phyloP scores from a whole-genome alignment of 2,888 invertebrate species.

The Pristionchus maxplancki region DNA sequence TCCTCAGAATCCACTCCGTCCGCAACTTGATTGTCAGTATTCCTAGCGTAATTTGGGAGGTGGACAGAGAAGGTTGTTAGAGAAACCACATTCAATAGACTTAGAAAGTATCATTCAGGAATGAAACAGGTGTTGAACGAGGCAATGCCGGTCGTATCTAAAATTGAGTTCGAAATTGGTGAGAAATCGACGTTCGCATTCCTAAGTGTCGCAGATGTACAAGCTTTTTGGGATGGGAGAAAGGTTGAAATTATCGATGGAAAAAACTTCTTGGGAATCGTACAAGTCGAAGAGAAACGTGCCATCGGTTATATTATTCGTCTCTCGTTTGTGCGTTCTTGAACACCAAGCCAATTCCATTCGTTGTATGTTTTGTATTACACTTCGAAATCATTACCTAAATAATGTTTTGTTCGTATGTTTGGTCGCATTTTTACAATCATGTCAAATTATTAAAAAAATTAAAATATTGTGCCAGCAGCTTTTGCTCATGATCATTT shows the following conservation, averaged over 20 bases:
- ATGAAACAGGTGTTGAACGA: background rate
- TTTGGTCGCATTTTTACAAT: too few species aligned
- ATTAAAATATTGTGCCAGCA: too few species aligned
- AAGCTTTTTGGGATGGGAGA: background rate
- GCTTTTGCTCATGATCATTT: too few species aligned
- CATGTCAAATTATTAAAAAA: too few species aligned
- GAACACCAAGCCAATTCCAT: too few species aligned
- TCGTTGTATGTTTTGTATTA: too few species aligned
- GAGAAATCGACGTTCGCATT: background rate
- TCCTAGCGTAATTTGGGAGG: too few species aligned
- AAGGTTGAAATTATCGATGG: background rate
- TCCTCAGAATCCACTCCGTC: background rate
- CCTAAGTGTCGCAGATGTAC: background rate
- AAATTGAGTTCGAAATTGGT: background rate
- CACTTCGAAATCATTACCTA: too few species aligned
- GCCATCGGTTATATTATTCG: background rate
- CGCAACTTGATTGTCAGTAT: too few species aligned
- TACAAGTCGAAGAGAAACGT: background rate
- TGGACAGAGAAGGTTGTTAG: background rate
- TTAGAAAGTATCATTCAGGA: background rate
- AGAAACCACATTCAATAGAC: background rate
- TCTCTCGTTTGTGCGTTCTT: background rate
- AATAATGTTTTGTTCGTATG: too few species aligned
- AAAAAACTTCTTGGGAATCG: background rate
- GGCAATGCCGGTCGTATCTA: background rate